phyloP scores from a whole-genome alignment of 2,113 vertebrate genomes.

The Myanophis thanlyinensis region DNA sequence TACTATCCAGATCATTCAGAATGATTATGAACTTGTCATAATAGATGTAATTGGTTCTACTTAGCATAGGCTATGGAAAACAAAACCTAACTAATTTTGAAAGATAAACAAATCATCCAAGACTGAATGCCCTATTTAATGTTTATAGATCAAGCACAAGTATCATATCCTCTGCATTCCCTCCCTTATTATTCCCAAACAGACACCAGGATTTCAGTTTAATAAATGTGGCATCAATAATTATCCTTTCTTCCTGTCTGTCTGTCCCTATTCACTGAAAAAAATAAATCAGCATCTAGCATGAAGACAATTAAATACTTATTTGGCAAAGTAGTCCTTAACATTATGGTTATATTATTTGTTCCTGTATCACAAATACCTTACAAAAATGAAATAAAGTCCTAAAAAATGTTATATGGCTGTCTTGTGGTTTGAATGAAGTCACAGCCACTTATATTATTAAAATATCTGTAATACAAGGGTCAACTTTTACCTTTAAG shows the following conservation, averaged over 20 bases:
- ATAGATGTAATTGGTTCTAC: not conserved
- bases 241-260: not conserved
- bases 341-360: not conserved
- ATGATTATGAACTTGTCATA: not conserved
- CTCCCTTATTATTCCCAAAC: not conserved
- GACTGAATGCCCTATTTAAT: not conserved
- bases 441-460: not conserved
- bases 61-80: no score
- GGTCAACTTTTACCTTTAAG: not conserved
- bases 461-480: not conserved
- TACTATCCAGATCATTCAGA: not conserved
- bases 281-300: not conserved
- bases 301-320: not conserved
- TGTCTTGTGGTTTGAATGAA: not conserved
- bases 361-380: not conserved
- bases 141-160: not conserved
- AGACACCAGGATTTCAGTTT: not conserved
- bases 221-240: not conserved
- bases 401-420: not conserved
- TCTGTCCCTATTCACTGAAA: not conserved
- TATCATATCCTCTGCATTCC: not conserved
- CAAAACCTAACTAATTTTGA: not conserved
- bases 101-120: not conserved
- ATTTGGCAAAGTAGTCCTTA: not conserved
- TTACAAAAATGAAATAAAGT: not conserved